Base-by-base conservation (phyloP, 1,140 invertebrate species). In the Brachystomella parvula region DNA sequence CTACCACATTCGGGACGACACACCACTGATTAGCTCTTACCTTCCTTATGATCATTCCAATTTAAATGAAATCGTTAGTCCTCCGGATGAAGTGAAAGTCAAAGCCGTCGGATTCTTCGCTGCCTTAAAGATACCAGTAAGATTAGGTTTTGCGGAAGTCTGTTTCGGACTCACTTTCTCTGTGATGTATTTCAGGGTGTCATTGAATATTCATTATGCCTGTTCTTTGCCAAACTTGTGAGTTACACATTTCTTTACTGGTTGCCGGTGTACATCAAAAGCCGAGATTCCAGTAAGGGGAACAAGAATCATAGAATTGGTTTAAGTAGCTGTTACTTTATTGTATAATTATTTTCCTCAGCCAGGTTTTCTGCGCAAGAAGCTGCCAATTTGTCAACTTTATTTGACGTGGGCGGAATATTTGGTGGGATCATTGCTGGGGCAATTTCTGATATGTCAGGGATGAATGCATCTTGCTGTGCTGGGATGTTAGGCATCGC, bases 191-290 rank as follows among this genome's bases (percentile, higher is more conserved):
- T 69, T 83, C 75, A 85, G 84, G 94, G 95, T 26, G 95, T 98
- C 1, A 74, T 95, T 2, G 94, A 97, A 79, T 98, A 92, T 81
- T 94, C 94, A 0, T 76, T 96, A 1, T 92, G 90, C 39, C 81
- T 98, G 33, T 97, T 98, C 78, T 98, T 98, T 79, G 90, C 93
- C n/a, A 98, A 98, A 79, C 82, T 97, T 3, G 94, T 98, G 61
- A 94, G 89, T 76, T 98, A 98, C 76, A 97, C 94, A 64, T 98
- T 98, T 79, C 83, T 98, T 15, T 97, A 90, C 77, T 98, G 95
- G 94, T 81, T 98, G 70, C 95, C 95, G 56, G 78, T 87, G 19
- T 98, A 96, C 74, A 92, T 98, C 61, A 84, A 86, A 58, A 44
- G 9, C n/a, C n/a, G 24, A 53, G 80, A 82, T 62, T 89, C 89